Percentiles rank a stretch among this genome's conserved stretches.
Conservation (phyloP, 2,113 vertebrate species). For the Rhinopomastus cyanomelas region DNA sequence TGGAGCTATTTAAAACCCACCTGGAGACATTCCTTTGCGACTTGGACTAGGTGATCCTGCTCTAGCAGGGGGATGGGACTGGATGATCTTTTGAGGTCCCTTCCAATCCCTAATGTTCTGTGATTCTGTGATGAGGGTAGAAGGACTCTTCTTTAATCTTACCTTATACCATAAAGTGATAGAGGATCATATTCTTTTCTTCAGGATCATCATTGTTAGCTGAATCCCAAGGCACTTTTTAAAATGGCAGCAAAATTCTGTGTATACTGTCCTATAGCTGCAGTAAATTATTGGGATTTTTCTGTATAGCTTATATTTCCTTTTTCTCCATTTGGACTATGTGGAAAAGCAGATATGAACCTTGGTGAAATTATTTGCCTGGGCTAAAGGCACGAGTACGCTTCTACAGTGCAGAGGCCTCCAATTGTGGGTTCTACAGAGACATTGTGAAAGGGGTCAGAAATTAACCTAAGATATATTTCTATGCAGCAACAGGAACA, state of each 20-base stretch:
- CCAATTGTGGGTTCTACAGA: background rate
- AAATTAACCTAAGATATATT: background rate
- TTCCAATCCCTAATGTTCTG: too few species aligned
- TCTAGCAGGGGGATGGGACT: too few species aligned
- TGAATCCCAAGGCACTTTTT: background rate
- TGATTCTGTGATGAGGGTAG: too few species aligned
- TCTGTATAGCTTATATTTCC: background rate
- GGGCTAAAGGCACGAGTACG: background rate
- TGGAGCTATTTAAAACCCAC: too few species aligned
- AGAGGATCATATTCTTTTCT: background rate
- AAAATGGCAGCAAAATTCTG: background rate
- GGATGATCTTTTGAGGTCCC: too few species aligned
- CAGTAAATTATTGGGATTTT: background rate
- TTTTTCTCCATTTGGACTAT: background rate
- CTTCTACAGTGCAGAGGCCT: background rate
- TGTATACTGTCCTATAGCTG: background rate
- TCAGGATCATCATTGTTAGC: background rate
- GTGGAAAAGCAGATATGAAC: background rate
- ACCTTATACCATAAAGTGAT: rapidly evolving
- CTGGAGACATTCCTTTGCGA: too few species aligned
- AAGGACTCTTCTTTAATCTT: background rate
- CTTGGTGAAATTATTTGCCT: background rate
- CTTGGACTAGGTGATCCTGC: too few species aligned
- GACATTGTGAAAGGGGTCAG: background rate
- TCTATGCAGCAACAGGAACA: background rate